Base-by-base conservation (phyloP, 92 coral and sea anemone species). In the Parazoanthus darwini region DNA sequence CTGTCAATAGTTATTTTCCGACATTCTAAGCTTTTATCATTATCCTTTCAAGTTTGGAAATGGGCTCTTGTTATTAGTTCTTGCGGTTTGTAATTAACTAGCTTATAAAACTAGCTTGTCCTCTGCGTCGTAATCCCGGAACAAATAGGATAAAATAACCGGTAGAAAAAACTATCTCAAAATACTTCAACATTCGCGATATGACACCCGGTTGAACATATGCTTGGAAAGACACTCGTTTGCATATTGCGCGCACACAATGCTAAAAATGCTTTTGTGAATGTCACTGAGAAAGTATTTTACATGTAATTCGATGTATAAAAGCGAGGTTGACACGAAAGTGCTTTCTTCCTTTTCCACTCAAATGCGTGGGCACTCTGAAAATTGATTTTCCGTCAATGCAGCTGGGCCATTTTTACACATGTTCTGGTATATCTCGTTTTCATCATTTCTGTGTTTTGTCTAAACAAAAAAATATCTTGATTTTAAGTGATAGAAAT, bases 121-220 rank as follows among this genome's bases (percentile, higher is more conserved):
- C 13, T 26, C 23, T 35, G 15, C 2, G 5, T 14, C 25, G 36
- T 84, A 84, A 72, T 29, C 78, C 87, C 87, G 87, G 87, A 83
- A 83, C 51, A 83, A 6, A 5, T 48, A 4, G 11, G 63, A 42
- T 70, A 82, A 82, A 58, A 13, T n/a, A n/a, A 42, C 38, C 10
- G 87, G 78, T 72, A 54, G 25, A 68, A 66, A 42, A 67, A 68
- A 42, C 87, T 66, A 84, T 44, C 33, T 50, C 8, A 50, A 26
- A n/a, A 29, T n/a, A 35, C 43, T 84, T 84, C 56, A 71, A 18
- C 74, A 48, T 79, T 44, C 66, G 54, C 5, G 83, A 25, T 15
- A n/a, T 79, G 63, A 50, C 22, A 54, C 83, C 77, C 20, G 25
- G 0, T 36, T 54, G 29, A 63, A 20, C n/a, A 23, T 63, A 25